Base-by-base conservation (phyloP, 2,113 vertebrate genomes). In the Maccullochella peelii region DNA sequence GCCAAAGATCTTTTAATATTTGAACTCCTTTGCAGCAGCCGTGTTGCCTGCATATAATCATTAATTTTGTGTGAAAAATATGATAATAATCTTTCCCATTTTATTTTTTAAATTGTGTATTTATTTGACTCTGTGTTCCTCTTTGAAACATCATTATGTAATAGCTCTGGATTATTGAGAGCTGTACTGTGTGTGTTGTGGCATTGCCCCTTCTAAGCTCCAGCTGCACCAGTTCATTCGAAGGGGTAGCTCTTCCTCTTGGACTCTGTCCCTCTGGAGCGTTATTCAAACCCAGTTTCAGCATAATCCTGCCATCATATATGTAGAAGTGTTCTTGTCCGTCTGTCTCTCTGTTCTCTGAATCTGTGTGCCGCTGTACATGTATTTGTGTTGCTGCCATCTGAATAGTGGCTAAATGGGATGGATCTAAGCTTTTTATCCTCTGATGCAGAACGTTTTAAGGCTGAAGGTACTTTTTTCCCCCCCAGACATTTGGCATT, bases 231-330 rank as follows among this genome's bases (percentile, higher is more conserved):
- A 86, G 80, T 87, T 82, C 58, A 80, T 81, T 86, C 58, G 52
- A 61, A 83, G 73, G 52, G 82, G 78, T 82, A 72, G 72, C n/a
- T 72, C 59, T 58, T 86, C 79, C 74, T 54, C 44, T 89, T 94
- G 93, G 93, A 91, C 54, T 50, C 66, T 65, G 62, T 93, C 91
- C 94, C 88, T 72, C 65, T 90, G 78, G 86, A 88, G 93, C 86
- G 91, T 93, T 90, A 88, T 76, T 86, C 80, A 88, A 89, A 90
- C 86, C 88, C 85, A 83, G 80, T 92, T 86, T 83, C 78, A 40
- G 42, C 77, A 79, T 95, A 95, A 95, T 95, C 92, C 88, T 79
- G 42, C 66, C 84, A 82, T 84, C 93, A 82, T 93, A 88, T 90
- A 83, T 79, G 72, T 57, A 73, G 57, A 82, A 73, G 62, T 59